Percentiles rank a stretch among this genome's conserved stretches.
These are phyloP conservation scores for Cryptocephalus primarius DNA, from an alignment of 2,888 invertebrate genomes.

Conservation along the genomic window DNA sequence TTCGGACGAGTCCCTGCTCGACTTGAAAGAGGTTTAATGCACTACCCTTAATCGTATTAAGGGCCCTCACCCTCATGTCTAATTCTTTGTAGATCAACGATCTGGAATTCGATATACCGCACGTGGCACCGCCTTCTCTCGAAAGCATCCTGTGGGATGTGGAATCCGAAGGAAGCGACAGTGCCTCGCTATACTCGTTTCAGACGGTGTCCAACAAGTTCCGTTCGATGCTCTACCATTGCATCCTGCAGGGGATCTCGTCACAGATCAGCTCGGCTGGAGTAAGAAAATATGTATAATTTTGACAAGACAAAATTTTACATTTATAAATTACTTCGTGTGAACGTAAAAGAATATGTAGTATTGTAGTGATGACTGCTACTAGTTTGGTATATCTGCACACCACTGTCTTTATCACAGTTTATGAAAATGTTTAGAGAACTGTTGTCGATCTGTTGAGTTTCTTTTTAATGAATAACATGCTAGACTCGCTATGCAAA, in stretches of 20 bases:
- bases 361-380: no score
- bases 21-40: slow-evolving; percentile 30
- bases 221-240: slow-evolving; percentile 63
- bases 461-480: no score
- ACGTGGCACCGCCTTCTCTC: slow-evolving; percentile 62
- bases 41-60: not conserved
- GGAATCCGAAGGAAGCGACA: slow-evolving; percentile 52
- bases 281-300: slow-evolving; percentile 40
- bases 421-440: no score
- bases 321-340: no score
- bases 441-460: no score
- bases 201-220: slow-evolving; percentile 40
- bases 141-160: slow-evolving; percentile 74
- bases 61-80: not conserved
- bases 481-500: no score
- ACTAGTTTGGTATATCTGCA: no score
- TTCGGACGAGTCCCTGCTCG: slow-evolving; percentile 33
- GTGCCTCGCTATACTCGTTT: slow-evolving; percentile 42
- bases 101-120: slow-evolving; percentile 68
- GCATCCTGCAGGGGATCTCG: slow-evolving; percentile 78
- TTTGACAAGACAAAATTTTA: no score
- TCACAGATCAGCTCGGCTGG: slow-evolving; percentile 79
- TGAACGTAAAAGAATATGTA: no score
- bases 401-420: no score
- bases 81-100: slow-evolving; percentile 57